Percentiles rank a stretch among this genome's conserved stretches.
Conservation (phyloP, 2,888 invertebrate species). For the Ptilodon capucinus region DNA sequence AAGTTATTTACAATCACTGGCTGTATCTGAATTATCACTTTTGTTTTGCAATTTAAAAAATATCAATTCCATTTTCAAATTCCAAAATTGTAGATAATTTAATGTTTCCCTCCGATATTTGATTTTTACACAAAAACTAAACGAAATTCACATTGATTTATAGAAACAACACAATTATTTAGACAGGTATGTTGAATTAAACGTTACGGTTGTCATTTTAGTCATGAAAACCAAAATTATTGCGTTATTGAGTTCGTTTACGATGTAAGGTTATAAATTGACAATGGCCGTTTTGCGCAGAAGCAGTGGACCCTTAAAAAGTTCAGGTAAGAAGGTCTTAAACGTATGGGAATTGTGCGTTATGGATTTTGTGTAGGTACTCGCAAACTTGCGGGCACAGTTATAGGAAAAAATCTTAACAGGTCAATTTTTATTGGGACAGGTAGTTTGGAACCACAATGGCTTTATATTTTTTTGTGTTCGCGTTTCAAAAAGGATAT, state of each 20-base stretch:
- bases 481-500: neutral
- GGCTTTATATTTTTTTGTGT: conserved; percentile 11
- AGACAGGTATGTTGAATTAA: neutral
- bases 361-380: conserved; percentile 44
- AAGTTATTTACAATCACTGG: conserved; percentile 14
- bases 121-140: conserved; percentile 8
- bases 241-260: conserved; percentile 47
- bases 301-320: conserved; percentile 46
- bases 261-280: conserved; percentile 63
- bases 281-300: conserved; percentile 70
- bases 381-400: conserved; percentile 5
- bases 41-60: conserved; percentile 7
- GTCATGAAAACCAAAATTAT: conserved; percentile 31
- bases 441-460: conserved; percentile 25
- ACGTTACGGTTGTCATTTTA: conserved; percentile 13
- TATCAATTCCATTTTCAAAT: conserved; percentile 27
- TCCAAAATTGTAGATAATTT: conserved; percentile 1
- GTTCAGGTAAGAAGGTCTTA: conserved; percentile 45
- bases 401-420: conserved; percentile 1
- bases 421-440: conserved; percentile 11
- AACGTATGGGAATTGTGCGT: conserved; percentile 28
- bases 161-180: neutral
- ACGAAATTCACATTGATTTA: conserved; percentile 12
- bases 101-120: conserved; percentile 13
- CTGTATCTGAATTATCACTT: conserved; percentile 6